Evolutionary conservation across 2,888 invertebrate genomes (phyloP), one percentile per base, ranked within the genome.

Genomic region (Eupithecia subfuscata): DNA sequence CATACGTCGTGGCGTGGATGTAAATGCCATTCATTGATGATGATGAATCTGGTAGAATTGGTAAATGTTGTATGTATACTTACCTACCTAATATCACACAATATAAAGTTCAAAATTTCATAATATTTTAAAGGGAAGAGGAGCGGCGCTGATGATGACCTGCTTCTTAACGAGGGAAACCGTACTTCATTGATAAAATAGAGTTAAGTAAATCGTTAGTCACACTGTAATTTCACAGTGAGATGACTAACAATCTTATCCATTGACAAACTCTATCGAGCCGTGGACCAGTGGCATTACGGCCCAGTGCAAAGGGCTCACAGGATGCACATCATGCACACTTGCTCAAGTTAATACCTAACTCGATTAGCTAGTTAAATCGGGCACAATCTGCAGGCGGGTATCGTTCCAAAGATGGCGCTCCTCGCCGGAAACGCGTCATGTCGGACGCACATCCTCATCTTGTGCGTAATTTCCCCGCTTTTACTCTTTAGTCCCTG

Each of bases 381-480:
- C 84, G 83, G 84, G 84, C 83, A 80, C 83, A 85, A 85, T 84
- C 86, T 84, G 82, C 82, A 82, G 81, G 79, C 83, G 84, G 78
- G 82, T 82, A 82, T 84, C 85, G 86, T 82, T 87, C 87, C 88
- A 86, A 88, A 90, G 88, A 90, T 87, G 90, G 90, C 85, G 86
- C 84, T 85, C 83, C 79, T 81, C 85, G 83, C 87, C 91, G 92
- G 92, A 92, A 86, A 85, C 87, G 86, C 92, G 92, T 93, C 93
- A 92, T 83, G 84, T 90, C 89, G 89, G 89, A 92, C 92, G 92
- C 89, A 92, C 91, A 91, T 93, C 92, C 93, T 91, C 88, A 83
- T 86, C 88, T 88, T 85, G 84, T 87, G 88, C 87, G 87, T 89
- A 90, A 89, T 91, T 90, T 88, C 88, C 87, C 86, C 86, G 87